These are phyloP conservation scores for Drosophila ambigua DNA, from an alignment of 1,140 invertebrate genomes.

Conservation along the genomic window DNA sequence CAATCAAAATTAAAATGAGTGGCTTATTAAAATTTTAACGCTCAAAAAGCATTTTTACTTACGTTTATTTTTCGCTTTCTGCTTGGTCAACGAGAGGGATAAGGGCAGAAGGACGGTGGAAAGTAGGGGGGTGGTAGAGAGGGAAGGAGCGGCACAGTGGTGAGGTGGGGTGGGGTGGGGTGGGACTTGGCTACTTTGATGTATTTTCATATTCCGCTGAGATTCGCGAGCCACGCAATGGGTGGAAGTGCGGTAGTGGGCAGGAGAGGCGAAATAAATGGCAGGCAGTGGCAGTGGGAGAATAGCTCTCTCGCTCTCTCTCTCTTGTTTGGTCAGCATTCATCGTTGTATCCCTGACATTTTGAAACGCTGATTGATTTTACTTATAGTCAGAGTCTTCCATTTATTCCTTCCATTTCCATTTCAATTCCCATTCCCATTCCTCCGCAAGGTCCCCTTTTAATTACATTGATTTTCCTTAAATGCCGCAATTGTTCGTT, in stretches of 20 bases:
- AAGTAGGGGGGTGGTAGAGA: background rate
- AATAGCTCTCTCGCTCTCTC: background rate
- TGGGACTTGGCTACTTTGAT: slow-evolving; percentile 66
- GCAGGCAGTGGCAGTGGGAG: background rate
- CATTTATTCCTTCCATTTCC: too few species aligned
- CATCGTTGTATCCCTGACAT: slow-evolving; percentile 48
- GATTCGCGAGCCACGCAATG: slow-evolving; percentile 39
- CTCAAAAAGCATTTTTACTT: slow-evolving; percentile 68
- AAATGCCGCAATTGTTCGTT: slow-evolving; percentile 66
- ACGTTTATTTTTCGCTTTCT: slow-evolving; percentile 24
- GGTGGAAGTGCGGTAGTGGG: background rate
- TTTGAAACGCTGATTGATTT: slow-evolving; percentile 73
- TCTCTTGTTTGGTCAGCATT: slow-evolving; percentile 55
- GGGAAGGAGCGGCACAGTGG: background rate
- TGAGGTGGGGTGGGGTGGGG: background rate
- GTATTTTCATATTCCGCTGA: slow-evolving; percentile 76
- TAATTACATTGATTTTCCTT: slow-evolving; percentile 81
- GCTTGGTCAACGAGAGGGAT: background rate
- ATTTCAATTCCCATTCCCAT: background rate
- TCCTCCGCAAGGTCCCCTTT: slow-evolving; percentile 56
- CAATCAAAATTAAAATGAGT: slow-evolving; percentile 83
- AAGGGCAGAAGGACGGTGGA: background rate
- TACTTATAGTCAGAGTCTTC: slow-evolving; percentile 13
- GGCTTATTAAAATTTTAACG: slow-evolving; percentile 83
- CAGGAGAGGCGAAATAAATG: background rate